These are phyloP conservation scores for Limanda limanda DNA, from an alignment of 2,113 vertebrate genomes.

Conservation along the genomic window DNA sequence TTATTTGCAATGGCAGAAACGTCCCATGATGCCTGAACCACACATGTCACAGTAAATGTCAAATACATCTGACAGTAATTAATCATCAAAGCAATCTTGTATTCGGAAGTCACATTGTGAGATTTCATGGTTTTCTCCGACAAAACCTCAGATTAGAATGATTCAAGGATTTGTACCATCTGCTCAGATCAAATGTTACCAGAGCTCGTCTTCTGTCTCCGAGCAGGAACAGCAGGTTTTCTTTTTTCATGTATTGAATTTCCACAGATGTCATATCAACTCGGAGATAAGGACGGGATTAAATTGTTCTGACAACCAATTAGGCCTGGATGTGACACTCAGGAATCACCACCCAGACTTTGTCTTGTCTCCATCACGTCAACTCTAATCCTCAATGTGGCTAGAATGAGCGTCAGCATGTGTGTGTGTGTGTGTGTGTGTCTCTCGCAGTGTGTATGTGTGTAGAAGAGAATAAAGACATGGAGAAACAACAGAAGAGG, in stretches of 20 bases:
- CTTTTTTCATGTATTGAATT: constrained; percentile 40
- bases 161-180: constrained; percentile 42
- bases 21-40: background rate
- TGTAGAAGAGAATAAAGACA: constrained; percentile 10
- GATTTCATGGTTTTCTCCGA: background rate
- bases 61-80: background rate
- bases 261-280: constrained; percentile 54
- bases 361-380: constrained; percentile 63
- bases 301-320: constrained; percentile 73
- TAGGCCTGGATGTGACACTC: constrained; percentile 67
- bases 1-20: background rate
- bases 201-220: constrained; percentile 25
- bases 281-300: constrained; percentile 56
- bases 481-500: background rate
- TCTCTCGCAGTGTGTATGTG: background rate
- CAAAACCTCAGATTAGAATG: background rate
- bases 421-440: background rate
- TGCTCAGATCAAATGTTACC: constrained; percentile 37
- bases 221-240: constrained; percentile 2
- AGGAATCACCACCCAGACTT: constrained; percentile 45
- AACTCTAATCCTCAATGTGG: constrained; percentile 64
- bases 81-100: constrained; percentile 18
- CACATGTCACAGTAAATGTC: background rate
- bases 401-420: constrained; percentile 18
- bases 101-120: background rate